These are phyloP conservation scores for Amazona vittata DNA, from an alignment of 2,113 vertebrate species.

Conservation along the genomic window DNA sequence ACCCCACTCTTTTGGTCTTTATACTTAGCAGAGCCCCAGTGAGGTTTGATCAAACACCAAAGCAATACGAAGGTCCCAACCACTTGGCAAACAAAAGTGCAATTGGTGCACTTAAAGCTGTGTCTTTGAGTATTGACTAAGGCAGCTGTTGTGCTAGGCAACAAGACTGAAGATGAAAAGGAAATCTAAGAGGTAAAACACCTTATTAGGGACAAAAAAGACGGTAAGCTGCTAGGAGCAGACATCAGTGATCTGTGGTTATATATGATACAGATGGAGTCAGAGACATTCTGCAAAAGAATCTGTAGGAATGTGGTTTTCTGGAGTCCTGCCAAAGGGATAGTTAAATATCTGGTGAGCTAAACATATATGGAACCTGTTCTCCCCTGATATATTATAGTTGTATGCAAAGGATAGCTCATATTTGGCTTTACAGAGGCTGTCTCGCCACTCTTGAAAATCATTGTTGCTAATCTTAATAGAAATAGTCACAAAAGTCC, in stretches of 20 bases:
- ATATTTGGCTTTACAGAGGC: background rate
- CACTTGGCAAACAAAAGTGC: background rate
- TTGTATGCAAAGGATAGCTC: background rate
- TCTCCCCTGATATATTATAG: background rate
- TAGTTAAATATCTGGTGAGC: background rate
- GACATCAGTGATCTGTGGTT: background rate
- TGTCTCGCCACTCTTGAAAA: background rate
- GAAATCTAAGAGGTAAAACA: background rate
- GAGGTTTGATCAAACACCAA: background rate
- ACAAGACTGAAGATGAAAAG: background rate
- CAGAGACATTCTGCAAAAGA: background rate
- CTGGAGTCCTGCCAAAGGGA: background rate
- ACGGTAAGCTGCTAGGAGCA: background rate
- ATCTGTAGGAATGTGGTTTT: background rate
- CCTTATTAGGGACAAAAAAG: background rate
- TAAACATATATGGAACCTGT: background rate
- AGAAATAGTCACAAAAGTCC: background rate
- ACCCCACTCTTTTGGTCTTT: background rate
- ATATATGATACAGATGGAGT: background rate
- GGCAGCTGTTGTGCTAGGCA: background rate
- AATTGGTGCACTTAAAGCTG: background rate
- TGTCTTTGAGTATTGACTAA: background rate
- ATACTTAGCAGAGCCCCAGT: background rate
- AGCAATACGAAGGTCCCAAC: background rate
- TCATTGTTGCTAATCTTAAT: background rate